Evolutionary conservation across 1,140 invertebrate genomes (phyloP).

Genomic region (Drosophila kurseongensis): DNA sequence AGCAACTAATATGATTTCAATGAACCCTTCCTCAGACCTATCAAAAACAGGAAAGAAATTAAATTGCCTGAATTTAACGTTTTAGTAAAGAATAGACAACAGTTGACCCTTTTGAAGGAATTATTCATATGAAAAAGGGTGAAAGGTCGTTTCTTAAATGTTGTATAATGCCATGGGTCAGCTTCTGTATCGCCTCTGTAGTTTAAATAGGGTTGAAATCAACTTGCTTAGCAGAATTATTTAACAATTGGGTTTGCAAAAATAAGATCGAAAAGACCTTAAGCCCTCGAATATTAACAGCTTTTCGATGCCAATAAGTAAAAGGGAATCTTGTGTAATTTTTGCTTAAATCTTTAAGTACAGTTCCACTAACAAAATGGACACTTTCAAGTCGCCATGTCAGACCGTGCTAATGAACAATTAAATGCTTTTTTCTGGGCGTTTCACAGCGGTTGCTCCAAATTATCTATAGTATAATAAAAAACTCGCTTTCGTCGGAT

Average conservation of each 20-base stretch:
- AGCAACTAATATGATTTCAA: not conserved
- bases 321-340: not conserved
- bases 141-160: slow-evolving; percentile 19
- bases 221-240: slow-evolving; percentile 25
- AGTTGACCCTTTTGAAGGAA: slow-evolving; percentile 2
- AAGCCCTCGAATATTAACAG: not conserved
- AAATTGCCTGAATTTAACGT: slow-evolving; percentile 18
- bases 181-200: slow-evolving; percentile 12
- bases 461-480: slow-evolving; percentile 18
- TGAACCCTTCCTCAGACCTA: not conserved
- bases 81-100: slow-evolving; percentile 10
- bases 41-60: slow-evolving; percentile 25
- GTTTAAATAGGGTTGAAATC: slow-evolving; percentile 7
- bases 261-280: not conserved
- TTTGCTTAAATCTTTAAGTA: not conserved
- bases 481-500: slow-evolving; percentile 44
- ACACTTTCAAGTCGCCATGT: slow-evolving; percentile 17
- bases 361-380: slow-evolving; percentile 20
- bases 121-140: not conserved
- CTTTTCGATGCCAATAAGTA: not conserved
- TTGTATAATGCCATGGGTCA: slow-evolving; percentile 11
- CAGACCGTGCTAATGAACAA: slow-evolving; percentile 30
- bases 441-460: slow-evolving; percentile 3
- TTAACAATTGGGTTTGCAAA: not conserved
- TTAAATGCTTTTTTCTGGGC: slow-evolving; percentile 21